A percentile compares a stretch with the other conserved stretches of the same genome.
Conservation (phyloP, 2,888 invertebrate species). For the Laspeyria flexula region DNA sequence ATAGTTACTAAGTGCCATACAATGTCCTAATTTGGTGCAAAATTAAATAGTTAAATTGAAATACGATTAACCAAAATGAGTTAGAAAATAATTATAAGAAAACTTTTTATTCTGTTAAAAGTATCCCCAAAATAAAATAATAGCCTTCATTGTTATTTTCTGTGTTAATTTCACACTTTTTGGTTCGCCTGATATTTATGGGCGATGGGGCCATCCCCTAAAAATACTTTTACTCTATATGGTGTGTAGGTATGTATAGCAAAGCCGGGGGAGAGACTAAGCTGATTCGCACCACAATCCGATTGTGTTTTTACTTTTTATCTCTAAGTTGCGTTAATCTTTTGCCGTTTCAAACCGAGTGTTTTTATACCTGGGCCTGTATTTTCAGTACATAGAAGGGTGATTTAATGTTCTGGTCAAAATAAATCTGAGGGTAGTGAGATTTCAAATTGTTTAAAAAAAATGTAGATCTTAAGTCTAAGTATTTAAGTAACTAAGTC, state of each 20-base stretch:
- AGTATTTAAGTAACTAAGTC: background rate
- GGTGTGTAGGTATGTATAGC: slow-evolving; percentile 13
- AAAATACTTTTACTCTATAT: slow-evolving; percentile 14
- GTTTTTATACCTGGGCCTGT: slow-evolving; percentile 30
- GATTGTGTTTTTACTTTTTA: slow-evolving; percentile 44
- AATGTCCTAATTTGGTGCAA: too few relatives aligned
- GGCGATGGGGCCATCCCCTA: slow-evolving; percentile 33
- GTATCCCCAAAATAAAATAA: slow-evolving; percentile 4
- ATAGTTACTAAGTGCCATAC: background rate
- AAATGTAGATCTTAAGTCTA: too few relatives aligned
- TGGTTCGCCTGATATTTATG: slow-evolving; percentile 36
- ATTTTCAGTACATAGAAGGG: slow-evolving; percentile 26
- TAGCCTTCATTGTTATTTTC: slow-evolving; percentile 18
- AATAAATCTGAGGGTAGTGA: too few relatives aligned
- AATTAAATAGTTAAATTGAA: too few relatives aligned
- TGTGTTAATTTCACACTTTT: slow-evolving; percentile 28
- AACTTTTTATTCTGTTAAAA: too few relatives aligned
- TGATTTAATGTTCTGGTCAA: too few relatives aligned
- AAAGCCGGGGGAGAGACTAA: slow-evolving; percentile 46
- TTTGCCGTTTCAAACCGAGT: slow-evolving; percentile 37
- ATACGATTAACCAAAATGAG: background rate
- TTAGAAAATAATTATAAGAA: too few relatives aligned
- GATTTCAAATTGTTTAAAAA: too few relatives aligned
- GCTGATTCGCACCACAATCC: slow-evolving; percentile 54
- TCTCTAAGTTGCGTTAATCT: slow-evolving; percentile 36